Base-by-base conservation (phyloP, 2,113 vertebrate species). In the Barnardius zonarius region DNA sequence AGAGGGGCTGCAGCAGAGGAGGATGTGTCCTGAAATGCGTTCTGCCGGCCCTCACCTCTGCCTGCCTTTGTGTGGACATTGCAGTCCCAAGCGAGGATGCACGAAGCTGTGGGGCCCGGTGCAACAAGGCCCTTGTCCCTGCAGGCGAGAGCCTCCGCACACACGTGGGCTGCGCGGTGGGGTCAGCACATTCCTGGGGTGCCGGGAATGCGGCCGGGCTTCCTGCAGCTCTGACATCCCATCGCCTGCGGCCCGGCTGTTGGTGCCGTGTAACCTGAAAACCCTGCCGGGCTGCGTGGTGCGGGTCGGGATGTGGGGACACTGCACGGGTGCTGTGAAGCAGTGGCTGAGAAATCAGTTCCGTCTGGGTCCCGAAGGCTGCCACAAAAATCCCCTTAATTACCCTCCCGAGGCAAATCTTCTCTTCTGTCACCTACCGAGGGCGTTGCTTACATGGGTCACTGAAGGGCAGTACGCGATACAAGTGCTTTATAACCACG, bases 211-310 rank as follows among this genome's bases (percentile, higher is more conserved):
- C 1, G 7, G n/a, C 69, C 0, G 33, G 4, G 37, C 63, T 41
- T n/a, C 51, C 59, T 0, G 3, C n/a, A 3, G 73, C 57, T 5
- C 46, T 3, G 3, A 2, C 78, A 0, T 9, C 6, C 54, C 74
- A 1, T 4, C 2, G 1, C 46, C 7, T 15, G 6, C 2, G 5
- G 2, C 31, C 37, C 1, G 7, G 49, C 2, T 19, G 4, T 3
- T 3, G 16, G 22, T 0, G 33, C 19, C 0, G 84, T 2, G 4
- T 2, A 2, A 15, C 48, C 93, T 20, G 83, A 25, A 68, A 12
- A 31, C 35, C 86, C 80, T 12, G 74, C 61, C 11, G 0, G 24
- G 81, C 77, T 0, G 63, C 77, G 6, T 25, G 13, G 82, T 4
- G 0, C 37, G 0, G 5, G 27, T 1, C 72, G 2, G 93, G 37